These are phyloP conservation scores for Rhynchophorus ferrugineus DNA, from an alignment of 1,140 invertebrate species.

Conservation along the genomic window DNA sequence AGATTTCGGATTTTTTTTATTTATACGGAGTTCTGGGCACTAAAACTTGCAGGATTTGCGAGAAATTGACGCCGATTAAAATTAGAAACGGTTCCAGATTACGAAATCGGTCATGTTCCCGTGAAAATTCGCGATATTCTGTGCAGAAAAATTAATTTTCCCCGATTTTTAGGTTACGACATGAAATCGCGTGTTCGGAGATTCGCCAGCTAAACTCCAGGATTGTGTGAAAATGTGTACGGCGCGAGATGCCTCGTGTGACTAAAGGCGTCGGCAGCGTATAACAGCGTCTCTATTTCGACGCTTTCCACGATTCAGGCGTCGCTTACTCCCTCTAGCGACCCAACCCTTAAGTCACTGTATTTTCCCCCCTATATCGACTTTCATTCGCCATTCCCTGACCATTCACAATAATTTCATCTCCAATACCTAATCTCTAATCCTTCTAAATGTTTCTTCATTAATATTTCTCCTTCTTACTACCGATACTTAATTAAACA, in stretches of 20 bases:
- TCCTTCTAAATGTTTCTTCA: constrained; percentile 6
- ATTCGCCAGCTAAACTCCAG: not conserved
- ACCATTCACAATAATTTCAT: not conserved
- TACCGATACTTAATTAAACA: no score
- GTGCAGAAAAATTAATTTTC: not conserved
- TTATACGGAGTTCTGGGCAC: not conserved
- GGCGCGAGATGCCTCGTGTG: constrained; percentile 11
- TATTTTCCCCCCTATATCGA: not conserved
- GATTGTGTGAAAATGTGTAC: not conserved
- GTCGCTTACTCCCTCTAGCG: constrained; percentile 16
- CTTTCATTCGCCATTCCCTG: not conserved
- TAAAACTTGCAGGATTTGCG: not conserved
- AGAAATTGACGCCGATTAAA: not conserved
- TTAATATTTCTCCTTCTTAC: constrained; percentile 6
- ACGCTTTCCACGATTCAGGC: constrained; percentile 4
- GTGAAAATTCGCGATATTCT: not conserved
- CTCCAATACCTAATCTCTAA: constrained; percentile 5
- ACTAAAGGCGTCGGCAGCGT: constrained; percentile 19
- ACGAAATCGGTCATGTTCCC: not conserved
- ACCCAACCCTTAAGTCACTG: not conserved
- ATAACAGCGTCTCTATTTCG: constrained; percentile 1
- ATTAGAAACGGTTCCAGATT: not conserved
- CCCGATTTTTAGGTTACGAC: constrained; percentile 11
- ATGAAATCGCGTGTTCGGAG: constrained; percentile 7
- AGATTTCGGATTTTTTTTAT: not conserved